Evolutionary conservation across 2,113 vertebrate species (phyloP).

Genomic region (Urocitellus parryii): DNA sequence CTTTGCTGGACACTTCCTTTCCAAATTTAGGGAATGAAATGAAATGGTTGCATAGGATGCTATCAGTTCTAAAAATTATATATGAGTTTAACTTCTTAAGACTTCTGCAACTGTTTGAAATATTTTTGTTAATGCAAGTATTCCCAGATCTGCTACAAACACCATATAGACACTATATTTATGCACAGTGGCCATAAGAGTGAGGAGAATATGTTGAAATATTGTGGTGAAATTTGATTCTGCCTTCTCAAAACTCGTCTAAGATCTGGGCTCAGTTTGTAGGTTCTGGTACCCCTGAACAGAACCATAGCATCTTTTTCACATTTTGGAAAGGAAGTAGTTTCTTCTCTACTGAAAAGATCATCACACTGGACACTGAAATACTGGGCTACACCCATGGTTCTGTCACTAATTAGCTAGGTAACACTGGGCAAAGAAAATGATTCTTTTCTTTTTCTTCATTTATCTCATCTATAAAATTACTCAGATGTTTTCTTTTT

Average conservation of each 20-base stretch:
- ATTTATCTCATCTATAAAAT: slow-evolving; percentile 28
- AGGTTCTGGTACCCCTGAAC: neutral
- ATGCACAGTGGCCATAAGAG: neutral
- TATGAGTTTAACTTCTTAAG: slow-evolving; percentile 19
- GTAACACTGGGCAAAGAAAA: neutral
- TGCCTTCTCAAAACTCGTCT: slow-evolving; percentile 11
- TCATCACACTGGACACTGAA: neutral
- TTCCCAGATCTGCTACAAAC: neutral
- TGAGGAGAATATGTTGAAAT: neutral
- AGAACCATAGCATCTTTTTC: neutral
- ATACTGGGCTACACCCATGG: neutral
- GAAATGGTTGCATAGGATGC: neutral
- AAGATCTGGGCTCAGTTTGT: neutral
- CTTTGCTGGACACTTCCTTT: neutral
- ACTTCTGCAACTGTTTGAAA: neutral
- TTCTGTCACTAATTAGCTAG: neutral
- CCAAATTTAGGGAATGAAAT: neutral
- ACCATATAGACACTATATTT: neutral
- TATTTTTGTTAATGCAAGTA: neutral
- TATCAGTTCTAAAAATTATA: neutral
- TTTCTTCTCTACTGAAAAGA: neutral
- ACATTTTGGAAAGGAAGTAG: neutral
- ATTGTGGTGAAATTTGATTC: neutral
- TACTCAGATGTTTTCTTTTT: neutral
- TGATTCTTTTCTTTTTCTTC: neutral